Evolutionary conservation across 2,888 invertebrate genomes (phyloP).

Genomic region (Abrostola triplasia): DNA sequence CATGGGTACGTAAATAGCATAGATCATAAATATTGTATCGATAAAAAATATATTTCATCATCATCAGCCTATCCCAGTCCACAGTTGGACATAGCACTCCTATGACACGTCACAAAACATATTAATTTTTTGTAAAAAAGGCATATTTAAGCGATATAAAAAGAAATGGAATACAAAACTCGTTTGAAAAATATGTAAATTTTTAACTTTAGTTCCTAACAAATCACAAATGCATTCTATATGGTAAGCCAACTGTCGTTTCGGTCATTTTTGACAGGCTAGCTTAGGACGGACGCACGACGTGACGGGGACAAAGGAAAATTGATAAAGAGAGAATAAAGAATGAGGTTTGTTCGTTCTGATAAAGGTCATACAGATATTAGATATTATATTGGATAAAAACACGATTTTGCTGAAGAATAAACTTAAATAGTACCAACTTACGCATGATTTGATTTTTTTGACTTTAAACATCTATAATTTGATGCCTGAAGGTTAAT

Average conservation of each 20-base stretch:
- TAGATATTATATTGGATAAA: conserved; percentile 18
- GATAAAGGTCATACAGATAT: conserved; percentile 37
- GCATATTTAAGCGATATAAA: background rate
- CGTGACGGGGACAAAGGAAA: conserved; percentile 44
- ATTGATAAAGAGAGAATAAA: conserved; percentile 54
- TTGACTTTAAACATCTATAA: no score
- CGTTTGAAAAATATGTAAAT: background rate
- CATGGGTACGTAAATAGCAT: no score
- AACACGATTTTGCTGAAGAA: background rate
- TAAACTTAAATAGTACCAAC: no score
- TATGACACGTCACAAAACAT: no score
- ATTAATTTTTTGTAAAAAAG: no score
- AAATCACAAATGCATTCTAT: conserved; percentile 52
- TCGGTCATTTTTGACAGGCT: conserved; percentile 47
- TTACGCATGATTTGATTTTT: no score
- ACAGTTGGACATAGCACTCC: no score
- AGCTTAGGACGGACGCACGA: conserved; percentile 42
- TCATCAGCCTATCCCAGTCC: no score
- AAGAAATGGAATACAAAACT: background rate
- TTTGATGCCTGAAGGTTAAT: no score
- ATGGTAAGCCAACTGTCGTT: conserved; percentile 46
- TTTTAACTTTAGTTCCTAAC: conserved; percentile 24
- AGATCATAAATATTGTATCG: no score
- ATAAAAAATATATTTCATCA: no score
- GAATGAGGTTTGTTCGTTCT: conserved; percentile 39